These are phyloP conservation scores for Harpalus rubripes DNA, from an alignment of 2,888 invertebrate genomes.

Conservation along the genomic window DNA sequence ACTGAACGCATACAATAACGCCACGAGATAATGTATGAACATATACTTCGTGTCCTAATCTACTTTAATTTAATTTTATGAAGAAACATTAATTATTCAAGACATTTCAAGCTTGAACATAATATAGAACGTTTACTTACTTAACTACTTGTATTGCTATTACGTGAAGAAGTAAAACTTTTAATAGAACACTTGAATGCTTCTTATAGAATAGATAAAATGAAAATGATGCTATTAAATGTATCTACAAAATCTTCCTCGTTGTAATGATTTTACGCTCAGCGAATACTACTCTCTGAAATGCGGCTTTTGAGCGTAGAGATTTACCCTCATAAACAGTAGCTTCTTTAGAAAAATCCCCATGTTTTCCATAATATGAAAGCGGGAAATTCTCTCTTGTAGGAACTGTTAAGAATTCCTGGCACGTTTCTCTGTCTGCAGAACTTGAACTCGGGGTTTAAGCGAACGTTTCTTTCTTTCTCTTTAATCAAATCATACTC, in stretches of 20 bases:
- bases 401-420: constrained; percentile 18
- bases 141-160: constrained; percentile 1
- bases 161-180: neutral
- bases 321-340: constrained; percentile 44
- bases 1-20: too few species aligned
- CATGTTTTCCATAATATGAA: constrained; percentile 48
- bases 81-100: neutral
- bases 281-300: neutral
- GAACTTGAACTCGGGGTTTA: neutral
- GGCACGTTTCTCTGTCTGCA: constrained; percentile 42
- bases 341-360: constrained; percentile 46
- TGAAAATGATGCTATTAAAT: neutral
- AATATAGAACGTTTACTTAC: constrained; percentile 7
- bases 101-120: neutral
- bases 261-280: neutral
- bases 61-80: neutral
- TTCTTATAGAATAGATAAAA: constrained; percentile 1
- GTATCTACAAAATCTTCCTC: neutral
- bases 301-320: constrained; percentile 17
- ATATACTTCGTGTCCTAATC: too few species aligned
- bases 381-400: constrained; percentile 55
- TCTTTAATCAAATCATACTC: constrained; percentile 56
- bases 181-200: neutral
- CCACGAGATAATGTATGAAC: too few species aligned
- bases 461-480: constrained; percentile 24